Evolutionary conservation across 2,888 invertebrate species (phyloP).

Genomic region (Axea sp.): DNA sequence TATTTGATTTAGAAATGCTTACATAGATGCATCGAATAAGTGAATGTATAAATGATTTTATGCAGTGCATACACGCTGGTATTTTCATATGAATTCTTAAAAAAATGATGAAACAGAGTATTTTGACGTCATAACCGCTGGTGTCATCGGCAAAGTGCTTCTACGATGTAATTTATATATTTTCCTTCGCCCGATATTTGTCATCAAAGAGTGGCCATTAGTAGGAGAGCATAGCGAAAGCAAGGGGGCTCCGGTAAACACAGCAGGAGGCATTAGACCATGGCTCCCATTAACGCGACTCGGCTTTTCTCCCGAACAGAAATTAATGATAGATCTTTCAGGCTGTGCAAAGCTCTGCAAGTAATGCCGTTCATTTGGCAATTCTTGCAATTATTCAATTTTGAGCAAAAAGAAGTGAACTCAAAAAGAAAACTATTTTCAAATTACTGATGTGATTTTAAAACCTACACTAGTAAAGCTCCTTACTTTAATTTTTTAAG

Average conservation of each 20-base stretch:
- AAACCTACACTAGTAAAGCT: conserved; percentile 4
- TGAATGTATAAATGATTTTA: no score
- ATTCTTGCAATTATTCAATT: conserved; percentile 52
- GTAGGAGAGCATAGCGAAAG: conserved; percentile 72
- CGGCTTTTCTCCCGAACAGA: conserved; percentile 75
- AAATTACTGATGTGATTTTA: conserved; percentile 12
- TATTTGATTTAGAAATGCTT: no score
- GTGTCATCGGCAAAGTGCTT: conserved; percentile 68
- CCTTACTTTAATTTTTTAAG: no score
- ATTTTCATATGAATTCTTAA: conserved; percentile 34
- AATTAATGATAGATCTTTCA: conserved; percentile 77
- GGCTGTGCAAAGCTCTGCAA: conserved; percentile 50
- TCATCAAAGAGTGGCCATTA: conserved; percentile 80
- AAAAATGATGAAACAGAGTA: conserved; percentile 43
- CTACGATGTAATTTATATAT: conserved; percentile 78
- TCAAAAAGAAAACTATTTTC: conserved; percentile 9
- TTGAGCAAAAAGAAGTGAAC: conserved; percentile 15
- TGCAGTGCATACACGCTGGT: no score
- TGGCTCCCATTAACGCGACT: conserved; percentile 77
- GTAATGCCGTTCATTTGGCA: conserved; percentile 60
- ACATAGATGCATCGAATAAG: no score
- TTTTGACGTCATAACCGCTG: conserved; percentile 54
- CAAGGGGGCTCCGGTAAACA: conserved; percentile 71
- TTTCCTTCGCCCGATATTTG: conserved; percentile 78
- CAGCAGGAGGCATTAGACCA: conserved; percentile 79